phyloP scores from a whole-genome alignment of 2,888 invertebrate species.

The Galerucella pusilla region DNA sequence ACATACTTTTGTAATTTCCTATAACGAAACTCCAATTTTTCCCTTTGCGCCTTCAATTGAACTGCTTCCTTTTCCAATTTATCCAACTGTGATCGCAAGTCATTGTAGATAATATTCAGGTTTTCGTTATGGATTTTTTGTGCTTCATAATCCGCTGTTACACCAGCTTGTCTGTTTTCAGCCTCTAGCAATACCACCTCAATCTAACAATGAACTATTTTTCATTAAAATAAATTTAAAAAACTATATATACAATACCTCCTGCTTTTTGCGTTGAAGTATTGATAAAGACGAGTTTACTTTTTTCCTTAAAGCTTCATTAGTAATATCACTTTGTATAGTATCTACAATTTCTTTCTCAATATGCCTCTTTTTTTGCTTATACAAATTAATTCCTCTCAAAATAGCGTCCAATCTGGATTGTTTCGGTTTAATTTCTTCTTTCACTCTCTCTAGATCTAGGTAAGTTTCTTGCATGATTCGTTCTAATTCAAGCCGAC shows the following conservation, averaged over 20 bases:
- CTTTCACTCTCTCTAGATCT: conserved; percentile 69
- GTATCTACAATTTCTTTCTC: conserved; percentile 77
- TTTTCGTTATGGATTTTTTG: conserved; percentile 58
- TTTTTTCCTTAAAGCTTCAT: neutral
- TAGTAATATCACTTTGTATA: conserved; percentile 60
- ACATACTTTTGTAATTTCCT: conserved; percentile 67
- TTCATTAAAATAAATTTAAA: neutral
- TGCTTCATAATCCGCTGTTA: conserved; percentile 71
- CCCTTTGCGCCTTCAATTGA: conserved; percentile 64
- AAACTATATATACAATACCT: neutral
- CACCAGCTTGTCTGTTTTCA: conserved; percentile 71
- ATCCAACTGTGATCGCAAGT: conserved; percentile 59
- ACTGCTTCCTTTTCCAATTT: conserved; percentile 65
- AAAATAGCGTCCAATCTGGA: conserved; percentile 35
- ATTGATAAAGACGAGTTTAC: neutral
- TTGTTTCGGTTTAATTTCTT: conserved; percentile 50
- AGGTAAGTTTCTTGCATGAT: conserved; percentile 67
- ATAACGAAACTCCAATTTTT: conserved; percentile 64
- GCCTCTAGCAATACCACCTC: conserved; percentile 59
- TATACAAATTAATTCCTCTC: conserved; percentile 67
- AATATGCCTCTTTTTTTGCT: conserved; percentile 68
- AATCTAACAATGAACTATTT: conserved; percentile 47
- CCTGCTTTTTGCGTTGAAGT: neutral
- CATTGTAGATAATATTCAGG: conserved; percentile 58
- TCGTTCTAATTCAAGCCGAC: conserved; percentile 69